A percentile compares a stretch with the other conserved stretches of the same genome.
phyloP scores from a whole-genome alignment of 2,113 vertebrate species.

The Manacus vitellinus region DNA sequence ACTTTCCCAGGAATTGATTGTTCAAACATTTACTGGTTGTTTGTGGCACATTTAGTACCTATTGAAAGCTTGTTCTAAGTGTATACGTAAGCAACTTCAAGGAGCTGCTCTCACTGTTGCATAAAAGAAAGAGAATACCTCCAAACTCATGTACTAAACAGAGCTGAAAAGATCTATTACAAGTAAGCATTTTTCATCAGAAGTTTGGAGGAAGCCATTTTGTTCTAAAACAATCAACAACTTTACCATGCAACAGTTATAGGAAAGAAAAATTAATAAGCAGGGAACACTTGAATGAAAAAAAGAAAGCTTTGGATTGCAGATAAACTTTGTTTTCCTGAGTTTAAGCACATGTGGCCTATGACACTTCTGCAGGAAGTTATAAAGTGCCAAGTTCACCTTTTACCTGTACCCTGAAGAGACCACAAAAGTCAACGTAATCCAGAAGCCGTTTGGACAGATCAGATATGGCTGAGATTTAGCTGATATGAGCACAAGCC shows the following conservation, averaged over 20 bases:
- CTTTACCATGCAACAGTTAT: accelerated
- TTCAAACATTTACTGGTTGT: neutral
- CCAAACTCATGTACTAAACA: neutral
- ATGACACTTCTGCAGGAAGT: neutral
- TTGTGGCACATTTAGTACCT: neutral
- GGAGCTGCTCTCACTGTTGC: neutral
- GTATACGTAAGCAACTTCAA: neutral
- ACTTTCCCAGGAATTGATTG: neutral
- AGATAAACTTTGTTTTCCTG: neutral
- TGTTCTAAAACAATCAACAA: neutral
- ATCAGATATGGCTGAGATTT: neutral
- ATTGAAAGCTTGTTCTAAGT: neutral
- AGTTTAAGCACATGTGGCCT: neutral
- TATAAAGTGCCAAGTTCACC: neutral
- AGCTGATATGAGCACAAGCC: neutral
- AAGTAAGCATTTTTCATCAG: neutral
- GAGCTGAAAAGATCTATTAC: neutral
- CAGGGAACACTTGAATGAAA: neutral
- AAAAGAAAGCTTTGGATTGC: neutral
- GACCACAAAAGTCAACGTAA: neutral
- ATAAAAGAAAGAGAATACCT: neutral
- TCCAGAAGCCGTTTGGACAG: neutral
- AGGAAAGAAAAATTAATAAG: neutral
- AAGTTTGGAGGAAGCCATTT: neutral
- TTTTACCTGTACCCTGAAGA: neutral